Evolutionary conservation across 2,797 vertebrate species (phyloP).

Genomic region (Anguilla megastoma): DNA sequence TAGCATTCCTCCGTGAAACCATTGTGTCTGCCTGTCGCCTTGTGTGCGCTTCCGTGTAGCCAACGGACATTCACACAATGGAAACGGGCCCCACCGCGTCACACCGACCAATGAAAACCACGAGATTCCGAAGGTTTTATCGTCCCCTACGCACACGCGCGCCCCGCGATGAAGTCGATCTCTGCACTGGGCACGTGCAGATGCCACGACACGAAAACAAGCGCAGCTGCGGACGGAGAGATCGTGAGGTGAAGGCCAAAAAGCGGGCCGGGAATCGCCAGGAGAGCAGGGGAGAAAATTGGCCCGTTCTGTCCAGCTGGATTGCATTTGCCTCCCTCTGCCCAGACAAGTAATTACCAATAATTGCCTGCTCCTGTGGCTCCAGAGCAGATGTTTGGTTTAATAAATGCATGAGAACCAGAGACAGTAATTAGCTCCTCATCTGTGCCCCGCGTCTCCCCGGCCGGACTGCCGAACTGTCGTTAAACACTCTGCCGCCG

Average conservation of each 20-base stretch:
- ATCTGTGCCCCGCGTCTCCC: not conserved
- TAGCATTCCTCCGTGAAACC: not conserved
- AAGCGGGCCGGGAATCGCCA: not conserved
- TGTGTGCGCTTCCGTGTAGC: not conserved
- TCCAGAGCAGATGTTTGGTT: slow-evolving; percentile 26
- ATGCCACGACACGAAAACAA: not conserved
- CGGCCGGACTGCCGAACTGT: not conserved
- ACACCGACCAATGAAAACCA: not conserved
- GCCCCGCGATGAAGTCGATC: not conserved
- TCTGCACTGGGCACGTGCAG: not conserved
- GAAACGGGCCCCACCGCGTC: not conserved
- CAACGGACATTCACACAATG: not conserved
- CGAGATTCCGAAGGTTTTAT: not conserved
- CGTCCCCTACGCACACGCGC: not conserved
- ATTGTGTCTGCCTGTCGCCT: not conserved
- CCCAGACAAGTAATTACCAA: slow-evolving; percentile 15
- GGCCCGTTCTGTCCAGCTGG: slow-evolving; percentile 29
- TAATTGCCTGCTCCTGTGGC: slow-evolving; percentile 25
- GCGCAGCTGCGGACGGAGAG: not conserved
- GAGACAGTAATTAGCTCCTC: slow-evolving; percentile 27
- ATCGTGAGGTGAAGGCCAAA: not conserved
- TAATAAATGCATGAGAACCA: slow-evolving; percentile 21
- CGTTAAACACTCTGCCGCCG: not conserved
- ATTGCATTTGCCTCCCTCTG: not conserved
- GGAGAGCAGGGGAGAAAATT: slow-evolving; percentile 16